Base-by-base conservation (phyloP, 1,140 invertebrate genomes). In the Drepana arcuata region DNA sequence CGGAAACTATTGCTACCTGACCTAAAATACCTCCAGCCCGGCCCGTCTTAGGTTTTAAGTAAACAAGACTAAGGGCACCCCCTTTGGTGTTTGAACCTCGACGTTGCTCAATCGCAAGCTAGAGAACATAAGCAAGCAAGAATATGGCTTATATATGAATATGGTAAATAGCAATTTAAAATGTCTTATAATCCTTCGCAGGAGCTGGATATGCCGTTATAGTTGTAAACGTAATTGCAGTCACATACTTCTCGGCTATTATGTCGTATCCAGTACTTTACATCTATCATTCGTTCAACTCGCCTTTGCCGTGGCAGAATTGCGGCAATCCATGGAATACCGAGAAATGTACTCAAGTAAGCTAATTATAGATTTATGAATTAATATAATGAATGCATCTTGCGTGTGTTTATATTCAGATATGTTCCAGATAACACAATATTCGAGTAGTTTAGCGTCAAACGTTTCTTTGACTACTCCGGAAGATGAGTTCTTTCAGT, bases 311-410 rank as follows among this genome's bases (percentile, higher is more conserved):
- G 0, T 98, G 96, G 96, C 86, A 90, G 13, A 85, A 86, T 42
- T 98, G 96, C 68, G 85, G 91, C 59, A 94, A 98, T 84, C 53
- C 87, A 0, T 98, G 95, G 95, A 98, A 98, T 70, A 94, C 93
- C 0, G 71, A 85, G 0, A 74, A 87, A 15, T 97, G 95, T 61
- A 62, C 86, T 1, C 72, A 87, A 74, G 86, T 88, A 73, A 48
- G 34, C 30, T 34, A 26, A 54, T 31, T 47, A 38, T 50, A 32
- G 18, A 29, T 28, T 45, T 41, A 26, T 23, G 16, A 30, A 41
- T 36, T 37, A 34, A 37, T 24, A 18, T 10, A 3, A 33, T 27
- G 16, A 13, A 16, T 34, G 6, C 15, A 26, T 36, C 2, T 36
- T 14, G 1, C 10, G 14, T 35, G 13, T 16, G 12, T 35, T 35